Conservation (phyloP, 2,113 vertebrate genomes). For the Megaceryle torquata region DNA sequence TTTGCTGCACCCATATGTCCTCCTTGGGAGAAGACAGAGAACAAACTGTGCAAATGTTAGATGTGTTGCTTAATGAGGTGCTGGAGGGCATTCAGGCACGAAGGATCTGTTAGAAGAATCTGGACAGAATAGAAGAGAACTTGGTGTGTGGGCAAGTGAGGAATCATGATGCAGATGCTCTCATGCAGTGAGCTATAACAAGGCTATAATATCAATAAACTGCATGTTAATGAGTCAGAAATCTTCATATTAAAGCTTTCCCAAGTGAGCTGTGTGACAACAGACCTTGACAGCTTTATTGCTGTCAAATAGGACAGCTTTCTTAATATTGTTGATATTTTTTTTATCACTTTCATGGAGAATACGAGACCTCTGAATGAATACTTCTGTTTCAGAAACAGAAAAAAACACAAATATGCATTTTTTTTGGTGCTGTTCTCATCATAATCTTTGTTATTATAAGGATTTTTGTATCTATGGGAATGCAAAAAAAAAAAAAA, state of each 20-base stretch:
- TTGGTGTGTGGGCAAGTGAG: neutral
- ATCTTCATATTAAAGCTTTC: constrained; percentile 13
- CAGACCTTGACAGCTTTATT: neutral
- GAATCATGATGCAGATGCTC: neutral
- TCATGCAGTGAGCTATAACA: neutral
- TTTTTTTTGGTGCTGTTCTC: neutral
- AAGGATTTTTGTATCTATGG: neutral
- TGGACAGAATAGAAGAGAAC: neutral
- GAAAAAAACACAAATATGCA: neutral
- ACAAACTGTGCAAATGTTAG: neutral
- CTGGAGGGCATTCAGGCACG: neutral
- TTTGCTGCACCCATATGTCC: neutral
- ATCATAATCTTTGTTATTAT: neutral
- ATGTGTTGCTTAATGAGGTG: neutral
- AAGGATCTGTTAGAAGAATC: neutral
- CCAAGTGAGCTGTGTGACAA: neutral
- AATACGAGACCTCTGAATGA: neutral
- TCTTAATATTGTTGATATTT: neutral
- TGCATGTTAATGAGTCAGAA: constrained; percentile 32
- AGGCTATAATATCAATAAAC: constrained; percentile 35
- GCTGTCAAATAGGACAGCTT: neutral
- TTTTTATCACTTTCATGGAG: neutral
- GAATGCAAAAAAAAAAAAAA: neutral
- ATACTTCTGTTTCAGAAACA: neutral
- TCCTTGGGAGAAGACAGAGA: neutral